Evolutionary conservation across 2,113 vertebrate genomes (phyloP), one percentile per base, ranked within the genome.

Genomic region (Bos indicus): DNA sequence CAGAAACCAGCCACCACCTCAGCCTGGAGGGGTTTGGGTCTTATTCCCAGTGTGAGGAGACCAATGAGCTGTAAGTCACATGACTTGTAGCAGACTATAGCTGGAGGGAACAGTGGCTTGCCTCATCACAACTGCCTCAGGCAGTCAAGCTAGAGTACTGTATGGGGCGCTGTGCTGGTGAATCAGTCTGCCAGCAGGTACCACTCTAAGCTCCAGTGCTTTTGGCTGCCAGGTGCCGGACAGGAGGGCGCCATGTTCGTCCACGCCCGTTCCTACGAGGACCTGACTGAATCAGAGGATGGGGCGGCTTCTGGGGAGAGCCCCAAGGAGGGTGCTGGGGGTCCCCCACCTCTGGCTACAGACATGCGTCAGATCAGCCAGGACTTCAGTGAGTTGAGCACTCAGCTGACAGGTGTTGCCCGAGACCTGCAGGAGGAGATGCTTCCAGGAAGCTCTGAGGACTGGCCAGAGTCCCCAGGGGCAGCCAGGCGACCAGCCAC

Each of bases 191-290:
- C 83, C 33, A 33, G 17, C 4, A 19, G 96, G 19, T 17, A 23
- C 57, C 7, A 33, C 57, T 91, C 89, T 98, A 93, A 98, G 91
- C 59, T 71, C 62, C 84, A 46, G 83, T 91, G 62, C 94, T 97
- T 97, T 97, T 84, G 97, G 59, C 98, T 86, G 90, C 60, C 98
- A 99, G 99, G 99, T 85, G 99, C 99, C 0, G 99, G 99, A 94
- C 99, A 99, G 98, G 99, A 99, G 98, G 99, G 99, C 90, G 99
- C 99, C 87, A 99, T 99, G 99, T 99, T 99, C 0, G 99, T 99
- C 97, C 99, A 99, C 54, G 98, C 99, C 2, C 99, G 99, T 96
- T 99, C 99, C 62, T 99, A 99, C 0, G 99, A 99, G 97, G 99
- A 99, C 98, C 98, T 99, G 98, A 99, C 99, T 0, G 99, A 90